Percentiles rank a stretch among this genome's conserved stretches.
Evolutionary conservation across 2,113 vertebrate species (phyloP).

Genomic region (Ornithorhynchus anatinus): DNA sequence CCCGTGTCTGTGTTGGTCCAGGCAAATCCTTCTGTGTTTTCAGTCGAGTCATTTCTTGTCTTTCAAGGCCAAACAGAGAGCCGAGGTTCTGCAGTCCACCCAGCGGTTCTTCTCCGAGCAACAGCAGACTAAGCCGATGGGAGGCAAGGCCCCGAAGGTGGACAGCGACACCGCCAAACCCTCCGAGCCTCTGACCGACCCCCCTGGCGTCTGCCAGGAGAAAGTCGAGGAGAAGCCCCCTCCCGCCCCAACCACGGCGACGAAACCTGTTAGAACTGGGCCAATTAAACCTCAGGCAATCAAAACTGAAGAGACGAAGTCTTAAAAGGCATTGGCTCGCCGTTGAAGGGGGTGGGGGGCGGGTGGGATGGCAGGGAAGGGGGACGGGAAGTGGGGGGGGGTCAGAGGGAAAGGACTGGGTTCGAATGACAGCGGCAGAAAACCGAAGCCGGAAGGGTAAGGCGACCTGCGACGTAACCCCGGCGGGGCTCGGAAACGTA

Average conservation of each 20-base stretch:
- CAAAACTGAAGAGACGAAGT: slow-evolving; percentile 97
- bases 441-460: slow-evolving; percentile 16
- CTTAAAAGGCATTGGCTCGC: slow-evolving; percentile 59
- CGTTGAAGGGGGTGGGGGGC: neutral
- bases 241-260: slow-evolving; percentile 63
- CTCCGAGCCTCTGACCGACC: slow-evolving; percentile 71
- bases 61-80: slow-evolving; percentile 94
- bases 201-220: slow-evolving; percentile 78
- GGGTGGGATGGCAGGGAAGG: neutral
- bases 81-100: slow-evolving; percentile 97
- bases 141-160: slow-evolving; percentile 81
- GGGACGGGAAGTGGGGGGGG: neutral
- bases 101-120: slow-evolving; percentile 98
- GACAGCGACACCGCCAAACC: slow-evolving; percentile 81
- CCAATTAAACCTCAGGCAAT: slow-evolving; percentile 99
- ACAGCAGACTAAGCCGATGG: slow-evolving; percentile 87
- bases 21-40: slow-evolving; percentile 15
- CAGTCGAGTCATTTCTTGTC: slow-evolving; percentile 37
- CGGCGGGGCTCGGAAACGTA: slow-evolving; percentile 9
- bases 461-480: slow-evolving; percentile 12
- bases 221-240: slow-evolving; percentile 82
- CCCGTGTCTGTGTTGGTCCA: too few relatives aligned
- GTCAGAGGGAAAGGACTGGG: neutral
- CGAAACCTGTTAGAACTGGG: slow-evolving; percentile 95
- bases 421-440: slow-evolving; percentile 34